Conservation (phyloP, 2,113 vertebrate species). For the Scopus umbretta region DNA sequence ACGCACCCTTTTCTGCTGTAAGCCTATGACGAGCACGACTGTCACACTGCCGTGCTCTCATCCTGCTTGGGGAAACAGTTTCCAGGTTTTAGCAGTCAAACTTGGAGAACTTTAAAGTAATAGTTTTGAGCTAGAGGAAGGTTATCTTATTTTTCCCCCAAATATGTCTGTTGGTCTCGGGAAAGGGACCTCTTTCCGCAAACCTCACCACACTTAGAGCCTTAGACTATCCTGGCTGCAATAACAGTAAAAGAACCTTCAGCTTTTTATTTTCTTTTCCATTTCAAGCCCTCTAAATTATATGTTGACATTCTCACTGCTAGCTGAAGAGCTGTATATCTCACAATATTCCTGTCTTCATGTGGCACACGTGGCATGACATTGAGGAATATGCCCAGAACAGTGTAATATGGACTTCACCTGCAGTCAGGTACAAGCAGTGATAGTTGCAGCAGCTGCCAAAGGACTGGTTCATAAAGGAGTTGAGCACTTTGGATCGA, state of each 20-base stretch:
- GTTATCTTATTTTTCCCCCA: background rate
- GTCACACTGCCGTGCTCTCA: background rate
- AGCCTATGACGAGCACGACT: accelerated
- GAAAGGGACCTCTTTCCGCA: background rate
- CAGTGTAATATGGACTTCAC: background rate
- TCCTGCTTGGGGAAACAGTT: background rate
- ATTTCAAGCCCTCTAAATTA: background rate
- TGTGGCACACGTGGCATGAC: background rate
- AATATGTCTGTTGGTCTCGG: background rate
- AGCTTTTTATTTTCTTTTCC: background rate
- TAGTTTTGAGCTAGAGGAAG: background rate
- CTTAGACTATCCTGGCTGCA: background rate
- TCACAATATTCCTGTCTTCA: background rate
- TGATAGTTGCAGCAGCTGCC: background rate
- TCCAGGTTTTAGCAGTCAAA: background rate
- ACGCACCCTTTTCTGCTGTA: accelerated
- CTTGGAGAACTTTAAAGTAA: background rate
- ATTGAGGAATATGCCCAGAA: background rate
- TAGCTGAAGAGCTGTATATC: background rate
- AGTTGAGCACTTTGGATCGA: background rate
- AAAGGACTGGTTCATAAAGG: background rate
- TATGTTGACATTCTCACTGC: background rate
- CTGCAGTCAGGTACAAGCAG: background rate
- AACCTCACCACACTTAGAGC: background rate
- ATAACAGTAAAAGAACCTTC: background rate